Percentiles rank a stretch among this genome's conserved stretches.
phyloP scores from a whole-genome alignment of 2,797 vertebrate species.

The Silurus aristotelis region DNA sequence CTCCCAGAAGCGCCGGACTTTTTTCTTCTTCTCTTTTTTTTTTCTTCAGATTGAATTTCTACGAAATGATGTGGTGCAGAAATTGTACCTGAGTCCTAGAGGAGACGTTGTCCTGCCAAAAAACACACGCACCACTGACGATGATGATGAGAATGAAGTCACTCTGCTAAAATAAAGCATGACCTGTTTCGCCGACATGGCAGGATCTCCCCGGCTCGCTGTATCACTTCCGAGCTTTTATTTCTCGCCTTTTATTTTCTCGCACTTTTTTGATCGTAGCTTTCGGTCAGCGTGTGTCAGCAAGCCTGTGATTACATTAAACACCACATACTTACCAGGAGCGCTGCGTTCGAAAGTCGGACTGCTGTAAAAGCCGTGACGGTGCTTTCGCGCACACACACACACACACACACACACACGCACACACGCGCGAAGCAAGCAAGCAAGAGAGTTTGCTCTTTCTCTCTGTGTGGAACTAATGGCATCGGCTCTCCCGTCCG shows the following conservation, averaged over 20 bases:
- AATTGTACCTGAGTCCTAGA: constrained; percentile 79
- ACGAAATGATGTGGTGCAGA: constrained; percentile 78
- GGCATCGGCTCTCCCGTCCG: constrained; percentile 21
- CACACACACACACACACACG: neutral
- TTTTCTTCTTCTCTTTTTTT: neutral
- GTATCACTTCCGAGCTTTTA: neutral
- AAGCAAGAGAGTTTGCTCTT: neutral
- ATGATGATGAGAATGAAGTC: constrained; percentile 3
- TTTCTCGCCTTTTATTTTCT: neutral
- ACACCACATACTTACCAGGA: constrained; percentile 5
- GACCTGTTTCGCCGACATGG: constrained; percentile 10
- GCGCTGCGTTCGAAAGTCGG: constrained; percentile 1
- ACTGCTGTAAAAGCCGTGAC: neutral
- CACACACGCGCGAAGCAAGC: neutral
- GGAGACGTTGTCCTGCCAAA: constrained; percentile 48
- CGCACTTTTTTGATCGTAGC: constrained; percentile 48
- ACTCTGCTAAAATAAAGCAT: neutral
- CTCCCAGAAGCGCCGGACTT: constrained; percentile 10
- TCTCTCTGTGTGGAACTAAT: constrained; percentile 37
- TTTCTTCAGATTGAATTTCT: constrained; percentile 76
- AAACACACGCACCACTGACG: constrained; percentile 66
- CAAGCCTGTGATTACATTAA: constrained; percentile 52
- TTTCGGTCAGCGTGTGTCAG: constrained; percentile 48
- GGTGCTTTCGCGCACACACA: neutral
- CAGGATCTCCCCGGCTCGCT: neutral